A percentile compares a stretch with the other conserved stretches of the same genome.
Evolutionary conservation across 2,888 invertebrate species (phyloP).

Genomic region (Dorcus hopei): DNA sequence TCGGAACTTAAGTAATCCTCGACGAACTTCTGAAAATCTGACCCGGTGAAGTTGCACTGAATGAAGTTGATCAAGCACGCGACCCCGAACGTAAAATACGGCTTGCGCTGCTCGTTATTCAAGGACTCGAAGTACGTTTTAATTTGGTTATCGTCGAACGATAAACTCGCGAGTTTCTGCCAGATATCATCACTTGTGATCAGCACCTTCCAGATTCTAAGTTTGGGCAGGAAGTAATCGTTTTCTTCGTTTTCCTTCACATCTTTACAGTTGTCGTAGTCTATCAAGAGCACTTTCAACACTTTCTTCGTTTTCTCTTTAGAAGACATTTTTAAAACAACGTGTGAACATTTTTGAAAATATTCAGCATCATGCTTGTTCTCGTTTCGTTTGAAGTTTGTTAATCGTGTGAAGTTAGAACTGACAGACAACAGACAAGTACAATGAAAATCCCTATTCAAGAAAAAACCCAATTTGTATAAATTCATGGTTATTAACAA

Average conservation of each 20-base stretch:
- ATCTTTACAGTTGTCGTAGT: constrained; percentile 18
- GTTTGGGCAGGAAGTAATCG: constrained; percentile 6
- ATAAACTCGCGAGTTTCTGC: constrained; percentile 23
- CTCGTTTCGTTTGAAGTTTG: too few species aligned
- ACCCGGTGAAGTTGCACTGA: constrained; percentile 81
- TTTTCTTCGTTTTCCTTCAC: constrained; percentile 12
- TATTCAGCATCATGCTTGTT: too few species aligned
- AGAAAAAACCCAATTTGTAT: too few species aligned
- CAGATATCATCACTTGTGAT: constrained; percentile 25
- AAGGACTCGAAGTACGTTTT: constrained; percentile 29
- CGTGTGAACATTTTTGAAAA: too few species aligned
- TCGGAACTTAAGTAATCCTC: constrained; percentile 47
- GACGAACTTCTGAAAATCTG: constrained; percentile 51
- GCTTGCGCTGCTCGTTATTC: constrained; percentile 49
- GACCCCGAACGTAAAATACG: constrained; percentile 54
- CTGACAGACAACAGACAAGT: too few species aligned
- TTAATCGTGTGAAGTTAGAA: too few species aligned
- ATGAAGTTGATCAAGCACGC: constrained; percentile 70
- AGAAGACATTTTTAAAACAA: constrained; percentile 6
- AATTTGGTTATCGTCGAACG: constrained; percentile 24
- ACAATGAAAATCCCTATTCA: too few species aligned
- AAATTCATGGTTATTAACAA: too few species aligned
- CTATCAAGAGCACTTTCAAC: constrained; percentile 17
- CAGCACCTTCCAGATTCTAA: constrained; percentile 16
- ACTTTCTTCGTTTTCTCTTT: constrained; percentile 18